Base-by-base conservation (phyloP, 2,797 vertebrate species). In the Rhadinocentrus ornatus region DNA sequence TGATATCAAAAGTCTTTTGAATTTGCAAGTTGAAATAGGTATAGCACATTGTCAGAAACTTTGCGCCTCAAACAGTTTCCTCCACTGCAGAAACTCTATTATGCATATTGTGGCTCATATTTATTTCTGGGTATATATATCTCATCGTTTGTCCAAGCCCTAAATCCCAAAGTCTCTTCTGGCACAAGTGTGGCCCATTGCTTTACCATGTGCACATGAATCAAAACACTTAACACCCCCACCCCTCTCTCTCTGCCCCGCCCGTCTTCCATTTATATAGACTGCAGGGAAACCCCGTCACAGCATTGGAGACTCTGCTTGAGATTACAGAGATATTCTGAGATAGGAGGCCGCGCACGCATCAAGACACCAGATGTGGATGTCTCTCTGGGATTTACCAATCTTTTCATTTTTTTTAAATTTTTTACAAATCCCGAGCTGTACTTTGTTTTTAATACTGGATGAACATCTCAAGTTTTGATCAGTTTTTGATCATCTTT, bases 181-280 rank as follows among this genome's bases (percentile, higher is more conserved):
- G 50, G 26, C 41, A 66, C 63, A 15, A 46, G 61, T 3, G 60
- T 3, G 15, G n/a, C 35, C 24, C 62, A 46, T 24, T 41, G 10
- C 41, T 10, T 62, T 50, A 15, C 62, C 20, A 48, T 70, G 34
- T 61, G 59, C 41, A 24, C 48, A 29, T 66, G 32, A 75, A 70
- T 59, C 44, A 63, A 62, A 61, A 41, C 34, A 16, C 20, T 73
- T 69, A 70, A 56, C 48, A 46, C 37, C 26, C 71, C 61, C n/a
- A n/a, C 35, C 24, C 53, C 65, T 10, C 75, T 13, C 41, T 20
- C 18, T 22, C 20, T 48, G 46, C 61, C 41, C 58, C 89, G 82
- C 93, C 44, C 34, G 6, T 56, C 60, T 68, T 56, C 87, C 88
- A 93, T 85, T 87, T 86, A 92, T 96, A 96, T 96, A 97, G 96